Base-by-base conservation (phyloP, 2,888 invertebrate species). In the Drosophila prolongata region DNA sequence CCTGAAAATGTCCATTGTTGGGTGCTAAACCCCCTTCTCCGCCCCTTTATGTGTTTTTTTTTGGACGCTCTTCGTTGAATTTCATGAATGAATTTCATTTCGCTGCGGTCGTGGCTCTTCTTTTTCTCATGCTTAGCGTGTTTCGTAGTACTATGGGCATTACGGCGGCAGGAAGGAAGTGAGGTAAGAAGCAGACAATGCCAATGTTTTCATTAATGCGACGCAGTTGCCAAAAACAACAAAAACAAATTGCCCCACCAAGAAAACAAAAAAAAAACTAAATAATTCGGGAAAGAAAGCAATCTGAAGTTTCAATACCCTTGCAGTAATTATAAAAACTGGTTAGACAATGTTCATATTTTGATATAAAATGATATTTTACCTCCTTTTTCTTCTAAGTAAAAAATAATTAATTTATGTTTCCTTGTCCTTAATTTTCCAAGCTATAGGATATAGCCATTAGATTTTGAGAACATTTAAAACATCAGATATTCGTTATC, bases 121-220 rank as follows among this genome's bases (percentile, higher is more conserved):
- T 58, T 53, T 76, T 71, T 72, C 62, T 54, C 62, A 66, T 66
- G 62, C 43, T 59, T 58, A 55, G 57, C 57, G 55, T 54, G 46
- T 54, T 44, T 27, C 50, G 16, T 52, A 54, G 62, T 61, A 66
- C 47, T 66, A 24, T 55, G 53, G 56, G 77, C 61, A 79, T 61
- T 57, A 44, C 76, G 71, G 71, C 27, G 46, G 75, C 77, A 85
- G 86, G 84, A 88, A 85, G 84, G 89, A 82, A 89, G 88, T 85
- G 86, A 60, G 74, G 77, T 55, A 89, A 82, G 87, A 75, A 79
- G 78, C 73, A 78, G 80, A 89, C 88, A 89, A 83, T 85, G 86
- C 86, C 86, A 87, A 83, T 76, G 76, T 89, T 84, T 89, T 89
- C 85, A 85, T 89, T 89, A 89, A 82, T 82, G 87, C 80, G 89